Base-by-base conservation (phyloP, 1,140 invertebrate genomes). In the Zeugodacus cucurbitae region DNA sequence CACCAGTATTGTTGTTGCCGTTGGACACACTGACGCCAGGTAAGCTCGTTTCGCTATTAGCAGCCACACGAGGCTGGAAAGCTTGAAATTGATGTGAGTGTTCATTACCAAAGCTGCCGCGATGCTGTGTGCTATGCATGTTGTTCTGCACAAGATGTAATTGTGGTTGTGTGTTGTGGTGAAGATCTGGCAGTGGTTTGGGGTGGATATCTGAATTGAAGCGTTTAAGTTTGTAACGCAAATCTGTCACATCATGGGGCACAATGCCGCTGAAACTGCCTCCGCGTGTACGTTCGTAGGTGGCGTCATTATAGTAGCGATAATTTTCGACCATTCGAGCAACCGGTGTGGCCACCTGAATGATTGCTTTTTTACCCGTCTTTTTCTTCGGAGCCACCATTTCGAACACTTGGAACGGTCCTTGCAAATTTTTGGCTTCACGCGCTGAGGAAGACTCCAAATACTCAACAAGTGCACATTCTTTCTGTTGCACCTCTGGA, bases 391-490 rank as follows among this genome's bases (percentile, higher is more conserved):
- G 93, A 0, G 93, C 93, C 29, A 93, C 91, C 93, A 93, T 93
- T 87, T 93, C 93, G 67, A 89, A 93, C 0, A 93, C 91, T 70
- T 92, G 91, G 58, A 93, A 93, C 7, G 90, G 90, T 0, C 92
- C 93, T 2, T 90, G 88, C 91, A 96, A 94, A 87, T 96, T 95
- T n/a, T 96, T 94, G 1, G 98, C 97, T 87, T 96, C 95, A 90
- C 97, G 95, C 0, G 98, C 98, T 11, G 96, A 95, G 85, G 97
- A 97, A 1, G 97, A 97, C 88, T 97, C 95, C 86, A 97, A 97
- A 92, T 98, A 99, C 94, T 98, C 98, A 64, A 98, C 96, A 89
- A 98, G 94, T 11, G 98, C 98, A 94, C 97, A 98, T 89, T 98
- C 96, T 91, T 96, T 96, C 89, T 96, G 96, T 88, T 95, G 95